phyloP scores from a whole-genome alignment of 1,140 invertebrate species.

The Trialeurodes vaporariorum region DNA sequence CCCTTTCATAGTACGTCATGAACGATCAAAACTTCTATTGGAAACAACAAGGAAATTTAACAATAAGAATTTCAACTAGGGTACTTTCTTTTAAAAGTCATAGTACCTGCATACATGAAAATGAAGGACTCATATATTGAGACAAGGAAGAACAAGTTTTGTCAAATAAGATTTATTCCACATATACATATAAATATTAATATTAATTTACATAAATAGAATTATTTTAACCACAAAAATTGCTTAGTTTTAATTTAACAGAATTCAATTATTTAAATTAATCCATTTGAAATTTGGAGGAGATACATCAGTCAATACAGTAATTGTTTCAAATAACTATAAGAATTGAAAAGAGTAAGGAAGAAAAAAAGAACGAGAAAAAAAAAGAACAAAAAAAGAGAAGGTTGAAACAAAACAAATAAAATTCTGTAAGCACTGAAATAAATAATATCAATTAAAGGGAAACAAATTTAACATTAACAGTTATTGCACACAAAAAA shows the following conservation, averaged over 20 bases:
- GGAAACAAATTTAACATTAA: background rate
- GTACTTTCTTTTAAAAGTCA: too few relatives aligned
- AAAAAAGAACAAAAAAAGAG: background rate
- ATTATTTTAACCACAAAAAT: background rate
- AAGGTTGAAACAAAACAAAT: background rate
- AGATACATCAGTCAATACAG: background rate
- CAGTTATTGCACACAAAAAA: background rate
- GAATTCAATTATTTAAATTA: background rate
- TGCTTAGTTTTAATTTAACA: background rate
- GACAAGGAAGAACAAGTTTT: too few relatives aligned
- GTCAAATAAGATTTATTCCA: background rate
- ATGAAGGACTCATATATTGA: too few relatives aligned
- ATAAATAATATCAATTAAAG: background rate
- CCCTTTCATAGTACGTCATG: too few relatives aligned
- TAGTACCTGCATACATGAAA: too few relatives aligned
- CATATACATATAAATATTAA: background rate
- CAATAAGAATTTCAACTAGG: too few relatives aligned
- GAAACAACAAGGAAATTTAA: too few relatives aligned
- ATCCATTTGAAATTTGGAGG: background rate
- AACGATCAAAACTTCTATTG: too few relatives aligned
- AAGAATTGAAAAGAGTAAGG: background rate
- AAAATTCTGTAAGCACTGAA: background rate
- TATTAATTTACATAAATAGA: background rate
- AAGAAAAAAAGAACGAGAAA: background rate
- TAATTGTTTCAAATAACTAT: background rate